phyloP scores from a whole-genome alignment of 2,888 invertebrate genomes.

The Colletes collaris region DNA sequence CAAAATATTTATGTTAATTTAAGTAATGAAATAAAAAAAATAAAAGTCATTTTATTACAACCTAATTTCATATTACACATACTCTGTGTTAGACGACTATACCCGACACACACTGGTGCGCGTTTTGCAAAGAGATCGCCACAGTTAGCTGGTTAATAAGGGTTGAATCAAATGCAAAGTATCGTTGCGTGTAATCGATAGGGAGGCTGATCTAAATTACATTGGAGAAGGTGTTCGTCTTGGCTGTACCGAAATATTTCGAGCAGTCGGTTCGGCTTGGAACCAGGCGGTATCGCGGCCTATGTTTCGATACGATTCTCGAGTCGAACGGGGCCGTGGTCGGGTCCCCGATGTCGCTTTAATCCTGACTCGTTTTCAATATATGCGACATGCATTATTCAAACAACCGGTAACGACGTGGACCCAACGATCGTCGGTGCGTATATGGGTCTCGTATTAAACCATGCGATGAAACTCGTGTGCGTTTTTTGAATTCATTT shows the following conservation, averaged over 20 bases:
- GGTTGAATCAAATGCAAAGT: not conserved
- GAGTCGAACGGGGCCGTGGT: slow-evolving; percentile 39
- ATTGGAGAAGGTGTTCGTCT: not conserved
- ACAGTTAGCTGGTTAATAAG: too few relatives aligned
- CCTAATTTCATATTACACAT: too few relatives aligned
- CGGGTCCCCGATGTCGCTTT: slow-evolving; percentile 61
- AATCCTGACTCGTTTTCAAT: slow-evolving; percentile 64
- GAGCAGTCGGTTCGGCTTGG: slow-evolving; percentile 7
- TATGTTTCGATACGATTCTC: slow-evolving; percentile 60
- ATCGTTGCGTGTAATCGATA: not conserved
- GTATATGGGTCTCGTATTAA: slow-evolving; percentile 51
- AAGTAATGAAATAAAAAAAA: too few relatives aligned
- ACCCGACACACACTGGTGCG: too few relatives aligned
- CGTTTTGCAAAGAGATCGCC: too few relatives aligned
- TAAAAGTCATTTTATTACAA: too few relatives aligned
- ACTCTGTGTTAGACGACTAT: too few relatives aligned
- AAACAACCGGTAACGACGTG: slow-evolving; percentile 54
- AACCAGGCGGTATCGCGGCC: slow-evolving; percentile 54
- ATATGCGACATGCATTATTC: slow-evolving; percentile 71
- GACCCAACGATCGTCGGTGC: slow-evolving; percentile 53
- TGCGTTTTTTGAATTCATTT: too few relatives aligned
- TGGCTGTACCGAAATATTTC: slow-evolving; percentile 9
- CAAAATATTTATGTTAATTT: too few relatives aligned
- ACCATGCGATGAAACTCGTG: slow-evolving; percentile 13
- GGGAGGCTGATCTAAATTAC: not conserved